Base-by-base conservation (phyloP, 2,113 vertebrate species). In the Columba livia region DNA sequence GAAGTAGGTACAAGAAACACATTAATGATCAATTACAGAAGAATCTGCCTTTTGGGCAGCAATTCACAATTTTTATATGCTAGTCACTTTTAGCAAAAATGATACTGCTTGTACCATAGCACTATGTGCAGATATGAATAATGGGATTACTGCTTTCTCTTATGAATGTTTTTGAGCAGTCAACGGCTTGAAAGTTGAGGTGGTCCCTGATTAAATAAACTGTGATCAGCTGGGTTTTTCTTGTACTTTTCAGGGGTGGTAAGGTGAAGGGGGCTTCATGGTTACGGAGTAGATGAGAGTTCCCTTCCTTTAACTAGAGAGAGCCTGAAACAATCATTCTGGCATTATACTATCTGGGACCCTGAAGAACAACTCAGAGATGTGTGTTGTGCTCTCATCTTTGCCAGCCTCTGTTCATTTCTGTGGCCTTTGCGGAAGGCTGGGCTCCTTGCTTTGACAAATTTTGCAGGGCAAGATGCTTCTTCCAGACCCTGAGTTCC, bases 1-100 rank as follows among this genome's bases (percentile, higher is more conserved):
- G 64, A 80, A 81, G 57, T 84, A 90, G 67, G 32, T 75, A 65
- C 44, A 86, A 84, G 85, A 88, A 91, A 44, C 82, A 80, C 72
- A 40, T 90, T 78, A 93, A 80, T 79, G 79, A 90, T 88, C 92
- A 96, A 11, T 88, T 96, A 92, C 16, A 26, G 53, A 93, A 84
- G 32, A 93, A 95, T 69, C 64, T 94, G 60, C 77, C 72, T 93
- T 96, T 90, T 54, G 50, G 94, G 90, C 54, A 96, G 40, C 57
- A 86, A 42, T 75, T 95, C 61, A 86, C 25, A 47, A 26, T 81
- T 90, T 95, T 89, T 82, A 60, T 75, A 88, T 82, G 77, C 61
- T 84, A 85, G 65, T 86, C 90, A 85, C 58, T 93, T 84, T 78
- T 88, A 67, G 38, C 32, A 60, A 74, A 74, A 80, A 74, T 31